Evolutionary conservation across 1,140 invertebrate species (phyloP).

Genomic region (Telenomus remus): DNA sequence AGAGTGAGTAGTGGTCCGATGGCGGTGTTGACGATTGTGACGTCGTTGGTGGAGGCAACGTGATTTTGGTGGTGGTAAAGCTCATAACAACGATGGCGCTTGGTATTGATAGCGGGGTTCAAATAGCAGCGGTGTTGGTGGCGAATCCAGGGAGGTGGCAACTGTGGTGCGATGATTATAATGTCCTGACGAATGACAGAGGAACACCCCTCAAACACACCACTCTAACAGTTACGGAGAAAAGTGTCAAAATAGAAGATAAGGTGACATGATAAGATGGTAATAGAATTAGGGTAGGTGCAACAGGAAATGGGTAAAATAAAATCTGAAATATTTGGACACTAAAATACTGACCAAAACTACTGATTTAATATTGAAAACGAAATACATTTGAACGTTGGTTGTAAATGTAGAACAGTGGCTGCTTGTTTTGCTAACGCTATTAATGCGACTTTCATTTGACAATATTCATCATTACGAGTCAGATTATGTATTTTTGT

Average conservation of each 20-base stretch:
- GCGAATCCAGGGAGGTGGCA: conserved; percentile 37
- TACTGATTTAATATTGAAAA: too few species aligned
- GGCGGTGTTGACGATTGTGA: conserved; percentile 54
- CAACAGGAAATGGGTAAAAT: too few species aligned
- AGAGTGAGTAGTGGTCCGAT: conserved; percentile 55
- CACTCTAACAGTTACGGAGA: conserved; percentile 18
- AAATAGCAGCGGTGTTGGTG: conserved; percentile 36
- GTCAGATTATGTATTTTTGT: too few species aligned
- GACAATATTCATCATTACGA: too few species aligned
- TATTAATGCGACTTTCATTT: too few species aligned
- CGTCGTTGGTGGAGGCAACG: conserved; percentile 53
- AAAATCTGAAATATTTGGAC: too few species aligned
- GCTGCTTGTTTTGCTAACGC: too few species aligned
- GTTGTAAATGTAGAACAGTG: too few species aligned
- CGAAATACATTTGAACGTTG: too few species aligned
- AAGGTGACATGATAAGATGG: background rate
- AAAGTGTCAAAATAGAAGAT: conserved; percentile 31
- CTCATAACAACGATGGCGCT: conserved; percentile 49
- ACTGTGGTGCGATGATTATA: conserved; percentile 36
- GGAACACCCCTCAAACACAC: conserved; percentile 28
- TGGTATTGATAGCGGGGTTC: conserved; percentile 44
- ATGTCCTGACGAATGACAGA: conserved; percentile 45
- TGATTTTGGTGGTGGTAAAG: conserved; percentile 55
- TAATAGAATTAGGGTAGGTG: too few species aligned
- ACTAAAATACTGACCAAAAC: too few species aligned